A percentile compares a stretch with the other conserved stretches of the same genome.
phyloP scores from a whole-genome alignment of 2,113 vertebrate genomes.

The Monopterus albus region DNA sequence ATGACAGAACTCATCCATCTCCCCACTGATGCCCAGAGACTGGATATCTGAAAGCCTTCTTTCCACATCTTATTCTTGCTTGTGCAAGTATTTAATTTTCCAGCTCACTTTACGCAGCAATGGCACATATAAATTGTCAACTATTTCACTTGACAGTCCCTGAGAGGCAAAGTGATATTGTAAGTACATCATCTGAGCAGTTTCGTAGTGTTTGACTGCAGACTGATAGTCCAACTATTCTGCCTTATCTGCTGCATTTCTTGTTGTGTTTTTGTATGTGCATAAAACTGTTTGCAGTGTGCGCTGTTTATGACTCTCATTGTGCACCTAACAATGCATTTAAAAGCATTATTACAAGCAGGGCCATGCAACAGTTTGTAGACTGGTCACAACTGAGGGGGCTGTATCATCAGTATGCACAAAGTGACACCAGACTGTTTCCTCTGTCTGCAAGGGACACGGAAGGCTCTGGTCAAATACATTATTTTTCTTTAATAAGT shows the following conservation, averaged over 20 bases:
- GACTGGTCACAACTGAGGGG: background rate
- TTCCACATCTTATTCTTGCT: constrained; percentile 26
- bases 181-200: background rate
- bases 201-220: background rate
- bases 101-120: constrained; percentile 18
- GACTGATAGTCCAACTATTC: background rate
- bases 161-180: background rate
- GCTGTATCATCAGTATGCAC: constrained; percentile 39
- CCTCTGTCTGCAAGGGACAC: constrained; percentile 36
- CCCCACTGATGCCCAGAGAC: constrained; percentile 19
- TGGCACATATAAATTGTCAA: background rate
- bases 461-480: constrained; percentile 47
- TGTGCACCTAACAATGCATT: background rate
- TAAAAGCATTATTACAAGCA: too few species aligned
- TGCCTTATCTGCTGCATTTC: constrained; percentile 2
- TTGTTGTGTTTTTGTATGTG: background rate
- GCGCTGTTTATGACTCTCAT: background rate
- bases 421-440: constrained; percentile 42
- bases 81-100: constrained; percentile 38
- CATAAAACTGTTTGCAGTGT: background rate
- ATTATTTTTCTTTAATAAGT: constrained; percentile 12
- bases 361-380: background rate
- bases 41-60: constrained; percentile 49
- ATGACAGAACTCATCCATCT: constrained; percentile 50
- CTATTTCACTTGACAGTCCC: constrained; percentile 21